Base-by-base conservation (phyloP, 92 coral and sea anemone genomes). In the Virgularia gustaviana region DNA sequence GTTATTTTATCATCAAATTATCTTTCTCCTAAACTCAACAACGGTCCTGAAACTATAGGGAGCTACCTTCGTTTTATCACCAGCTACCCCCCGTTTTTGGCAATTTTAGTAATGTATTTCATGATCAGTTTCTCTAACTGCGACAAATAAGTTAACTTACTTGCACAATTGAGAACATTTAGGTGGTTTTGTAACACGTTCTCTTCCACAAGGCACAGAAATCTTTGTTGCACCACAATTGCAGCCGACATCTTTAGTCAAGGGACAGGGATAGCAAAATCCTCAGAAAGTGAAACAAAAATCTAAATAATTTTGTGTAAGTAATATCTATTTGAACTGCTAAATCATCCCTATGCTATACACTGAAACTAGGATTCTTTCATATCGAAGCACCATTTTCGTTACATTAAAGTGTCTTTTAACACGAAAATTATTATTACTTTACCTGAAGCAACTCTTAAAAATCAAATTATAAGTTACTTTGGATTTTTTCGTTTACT, bases 211-310 rank as follows among this genome's bases (percentile, higher is more conserved):
- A 22, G 96, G 98, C 33, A 92, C 62, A 6, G 94, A 83, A 9
- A 92, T 62, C 29, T 63, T 87, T 35, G 98, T 92, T 4, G 84
- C 55, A 25, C 90, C 96, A 85, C 98, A 92, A 70, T 86, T 89
- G 68, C 98, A 92, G 61, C 63, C 79, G 70, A 92, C 86, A 57
- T 84, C 83, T 37, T 89, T 91, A 20, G 87, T 79, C 10, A 84
- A 88, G 3, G 98, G 98, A 53, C 98, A 92, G 19, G 98, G 98
- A 62, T 92, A 92, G 63, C 98, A 92, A n/a, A 70, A 89, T 28
- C 97, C 97, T 68, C 18, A 27, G 19, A 6, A 49, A 15, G n/a
- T n/a, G n/a, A n/a, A n/a, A n/a, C n/a, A n/a, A n/a, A n/a, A n/a
- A n/a, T n/a, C n/a, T n/a, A n/a, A n/a, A n/a, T n/a, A n/a, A n/a